Conservation (phyloP, 2,113 vertebrate species). For the Bubo bubo region DNA sequence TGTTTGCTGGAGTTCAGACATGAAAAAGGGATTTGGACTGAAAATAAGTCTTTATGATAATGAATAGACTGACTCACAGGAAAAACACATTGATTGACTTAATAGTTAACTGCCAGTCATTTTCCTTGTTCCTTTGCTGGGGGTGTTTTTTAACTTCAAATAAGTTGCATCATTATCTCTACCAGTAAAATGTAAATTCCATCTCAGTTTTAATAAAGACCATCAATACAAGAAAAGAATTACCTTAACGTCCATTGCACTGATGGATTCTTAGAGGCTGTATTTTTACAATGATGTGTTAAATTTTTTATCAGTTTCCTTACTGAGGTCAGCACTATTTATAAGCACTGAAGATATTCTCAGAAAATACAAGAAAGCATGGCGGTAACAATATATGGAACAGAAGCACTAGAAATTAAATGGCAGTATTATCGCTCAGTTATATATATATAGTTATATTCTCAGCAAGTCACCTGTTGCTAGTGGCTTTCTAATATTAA, state of each 20-base stretch:
- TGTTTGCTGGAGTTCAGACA: background rate
- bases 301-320: slow-evolving; percentile 59
- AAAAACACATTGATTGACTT: slow-evolving; percentile 27
- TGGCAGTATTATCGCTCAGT: background rate
- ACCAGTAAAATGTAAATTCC: slow-evolving; percentile 29
- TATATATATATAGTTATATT: background rate
- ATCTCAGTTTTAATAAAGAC: background rate
- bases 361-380: slow-evolving; percentile 25
- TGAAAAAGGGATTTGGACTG: background rate
- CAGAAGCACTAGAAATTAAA: background rate
- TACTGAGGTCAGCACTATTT: slow-evolving; percentile 41
- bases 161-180: slow-evolving; percentile 4
- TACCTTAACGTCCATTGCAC: background rate
- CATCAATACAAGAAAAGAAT: slow-evolving; percentile 20
- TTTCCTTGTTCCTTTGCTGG: background rate
- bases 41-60: slow-evolving; percentile 21
- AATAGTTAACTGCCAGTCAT: slow-evolving; percentile 15
- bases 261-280: background rate
- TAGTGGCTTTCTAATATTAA: background rate
- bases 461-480: background rate
- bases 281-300: background rate
- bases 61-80: background rate
- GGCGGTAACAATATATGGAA: background rate
- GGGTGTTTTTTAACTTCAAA: slow-evolving; percentile 1
- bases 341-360: slow-evolving; percentile 11